These are phyloP conservation scores for Galemys pyrenaicus DNA, from an alignment of 2,113 vertebrate genomes.

Conservation along the genomic window DNA sequence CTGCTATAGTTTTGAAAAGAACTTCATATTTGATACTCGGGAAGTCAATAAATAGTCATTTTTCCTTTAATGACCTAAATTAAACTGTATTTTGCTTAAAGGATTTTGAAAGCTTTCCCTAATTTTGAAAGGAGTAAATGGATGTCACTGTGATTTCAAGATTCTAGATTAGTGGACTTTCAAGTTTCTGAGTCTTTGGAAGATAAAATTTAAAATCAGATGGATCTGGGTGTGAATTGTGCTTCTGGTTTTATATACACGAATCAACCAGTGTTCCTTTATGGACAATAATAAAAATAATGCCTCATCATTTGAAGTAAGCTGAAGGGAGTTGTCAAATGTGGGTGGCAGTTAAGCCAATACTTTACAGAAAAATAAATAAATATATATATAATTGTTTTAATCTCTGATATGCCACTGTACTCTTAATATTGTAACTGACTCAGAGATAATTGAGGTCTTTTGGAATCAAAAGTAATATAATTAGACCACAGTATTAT, in stretches of 20 bases:
- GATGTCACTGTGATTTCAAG: background rate
- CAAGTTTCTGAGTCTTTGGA: background rate
- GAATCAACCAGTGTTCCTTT: background rate
- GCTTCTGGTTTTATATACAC: background rate
- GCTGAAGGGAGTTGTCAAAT: background rate
- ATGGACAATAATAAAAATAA: background rate
- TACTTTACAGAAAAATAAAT: background rate
- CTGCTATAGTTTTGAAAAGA: background rate
- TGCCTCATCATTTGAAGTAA: background rate
- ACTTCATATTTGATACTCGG: accelerated
- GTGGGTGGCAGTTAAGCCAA: background rate
- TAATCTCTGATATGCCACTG: background rate
- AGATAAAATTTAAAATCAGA: background rate
- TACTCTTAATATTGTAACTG: background rate
- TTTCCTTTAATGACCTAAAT: background rate
- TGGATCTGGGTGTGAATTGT: background rate
- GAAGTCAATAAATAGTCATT: background rate
- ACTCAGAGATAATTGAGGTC: background rate
- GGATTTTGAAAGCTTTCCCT: background rate
- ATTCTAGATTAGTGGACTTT: background rate
- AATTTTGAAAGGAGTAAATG: background rate
- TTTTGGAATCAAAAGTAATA: background rate
- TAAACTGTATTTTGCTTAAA: background rate
- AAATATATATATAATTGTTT: too few species aligned
- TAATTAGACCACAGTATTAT: background rate